These are phyloP conservation scores for Ladona fulva DNA, from an alignment of 1,140 invertebrate genomes.

Conservation along the genomic window DNA sequence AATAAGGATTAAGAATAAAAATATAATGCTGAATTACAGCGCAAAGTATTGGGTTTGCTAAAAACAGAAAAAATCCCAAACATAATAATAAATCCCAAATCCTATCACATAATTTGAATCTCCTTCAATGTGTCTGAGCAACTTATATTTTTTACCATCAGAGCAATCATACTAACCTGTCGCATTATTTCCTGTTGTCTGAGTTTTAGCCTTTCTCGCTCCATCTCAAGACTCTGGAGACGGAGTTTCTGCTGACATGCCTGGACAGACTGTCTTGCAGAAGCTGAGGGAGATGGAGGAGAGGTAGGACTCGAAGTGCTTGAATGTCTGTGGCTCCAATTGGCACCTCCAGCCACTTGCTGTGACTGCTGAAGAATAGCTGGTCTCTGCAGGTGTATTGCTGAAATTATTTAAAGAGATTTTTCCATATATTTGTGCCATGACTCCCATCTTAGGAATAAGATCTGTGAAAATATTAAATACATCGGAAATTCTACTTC, in stretches of 20 bases:
- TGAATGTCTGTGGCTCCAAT: constrained; percentile 28
- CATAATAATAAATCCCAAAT: no score
- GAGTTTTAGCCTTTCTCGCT: constrained; percentile 75
- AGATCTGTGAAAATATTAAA: no score
- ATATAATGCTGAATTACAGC: no score
- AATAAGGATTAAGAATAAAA: no score
- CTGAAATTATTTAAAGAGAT: constrained; percentile 39
- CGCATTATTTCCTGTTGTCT: constrained; percentile 80
- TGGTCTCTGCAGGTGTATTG: constrained; percentile 60
- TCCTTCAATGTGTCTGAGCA: no score
- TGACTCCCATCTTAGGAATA: no score
- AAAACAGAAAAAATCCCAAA: no score
- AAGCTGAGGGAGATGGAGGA: constrained; percentile 31
- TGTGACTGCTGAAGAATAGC: constrained; percentile 44
- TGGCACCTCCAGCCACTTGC: constrained; percentile 26
- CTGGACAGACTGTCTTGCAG: constrained; percentile 42
- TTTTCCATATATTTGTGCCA: not conserved
- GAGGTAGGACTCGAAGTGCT: constrained; percentile 16
- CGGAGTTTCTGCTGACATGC: constrained; percentile 67
- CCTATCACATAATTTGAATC: no score
- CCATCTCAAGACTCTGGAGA: constrained; percentile 73
- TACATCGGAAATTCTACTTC: no score
- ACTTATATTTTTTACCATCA: no score
- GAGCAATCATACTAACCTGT: constrained; percentile 50
- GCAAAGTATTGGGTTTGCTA: no score